Conservation (phyloP, 2,797 vertebrate species). For the Brachymystax lenok region DNA sequence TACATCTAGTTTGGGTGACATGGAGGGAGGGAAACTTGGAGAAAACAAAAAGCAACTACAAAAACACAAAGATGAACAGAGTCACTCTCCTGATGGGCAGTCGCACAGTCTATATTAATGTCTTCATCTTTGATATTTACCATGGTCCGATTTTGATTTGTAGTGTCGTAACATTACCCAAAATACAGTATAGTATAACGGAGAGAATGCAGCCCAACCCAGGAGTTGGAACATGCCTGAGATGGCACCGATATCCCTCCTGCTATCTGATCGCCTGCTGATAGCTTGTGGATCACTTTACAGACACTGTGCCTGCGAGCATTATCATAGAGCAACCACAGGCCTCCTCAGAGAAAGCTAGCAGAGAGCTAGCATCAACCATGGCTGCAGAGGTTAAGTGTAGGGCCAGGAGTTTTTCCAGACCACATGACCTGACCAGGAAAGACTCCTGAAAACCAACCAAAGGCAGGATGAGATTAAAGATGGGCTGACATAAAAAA, state of each 20-base stretch:
- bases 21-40: constrained; percentile 20
- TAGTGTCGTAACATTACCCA: constrained; percentile 53
- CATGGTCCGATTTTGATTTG: neutral
- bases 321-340: constrained; percentile 35
- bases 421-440: neutral
- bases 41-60: neutral
- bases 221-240: constrained; percentile 66
- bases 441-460: neutral
- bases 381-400: constrained; percentile 18
- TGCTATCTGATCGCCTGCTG: constrained; percentile 65
- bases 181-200: constrained; percentile 14
- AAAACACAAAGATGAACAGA: constrained; percentile 39
- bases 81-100: constrained; percentile 33
- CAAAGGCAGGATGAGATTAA: constrained; percentile 40
- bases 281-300: constrained; percentile 67
- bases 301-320: constrained; percentile 56
- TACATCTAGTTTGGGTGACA: constrained; percentile 46
- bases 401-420: neutral
- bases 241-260: constrained; percentile 67
- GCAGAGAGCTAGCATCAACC: constrained; percentile 36
- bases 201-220: neutral
- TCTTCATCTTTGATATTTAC: constrained; percentile 57
- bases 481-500: constrained; percentile 5
- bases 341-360: constrained; percentile 28
- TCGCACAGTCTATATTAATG: constrained; percentile 26